Base-by-base conservation (phyloP, 1,140 invertebrate species). In the Drosophila lacertosa region DNA sequence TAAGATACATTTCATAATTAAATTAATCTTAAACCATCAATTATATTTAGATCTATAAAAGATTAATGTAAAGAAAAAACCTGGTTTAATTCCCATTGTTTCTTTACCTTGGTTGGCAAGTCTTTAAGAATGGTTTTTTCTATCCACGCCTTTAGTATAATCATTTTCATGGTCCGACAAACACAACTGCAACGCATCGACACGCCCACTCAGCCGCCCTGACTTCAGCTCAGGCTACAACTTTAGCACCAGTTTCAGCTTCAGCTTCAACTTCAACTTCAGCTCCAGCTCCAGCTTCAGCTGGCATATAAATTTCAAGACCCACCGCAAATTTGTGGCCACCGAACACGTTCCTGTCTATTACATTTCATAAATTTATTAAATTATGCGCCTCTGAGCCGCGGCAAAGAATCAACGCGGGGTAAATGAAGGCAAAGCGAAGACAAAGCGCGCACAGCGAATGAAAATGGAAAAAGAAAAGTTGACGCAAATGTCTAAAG, bases 301-400 rank as follows among this genome's bases (percentile, higher is more conserved):
- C 53, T 62, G 74, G 79, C 60, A 83, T 78, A 83, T 83, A 83
- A 74, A 83, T 83, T 75, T 82, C 78, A 63, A 74, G 60, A 77
- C 60, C 79, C 64, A 84, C 80, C 80, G 65, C 81, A 84, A 81
- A 86, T 80, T 86, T 84, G 80, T 80, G 81, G 80, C 67, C 68
- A 80, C 63, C 73, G 71, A 84, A 86, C 80, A 84, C 80, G 80
- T 84, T 84, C 57, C 72, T 80, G 72, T 86, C 81, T 84, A 84
- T 84, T 86, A 84, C 80, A 84, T 84, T 86, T 86, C 80, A 84
- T 86, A 84, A 84, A 84, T 84, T 84, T 84, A 86, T 84, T 84
- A 84, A 84, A 84, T 86, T 84, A 84, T 84, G 72, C 81, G 67
- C 59, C 65, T 47, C 29, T 54, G 22, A 44, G 70, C 44, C 48